Conservation (phyloP, 2,113 vertebrate species). For the Prietella phreatophila region DNA sequence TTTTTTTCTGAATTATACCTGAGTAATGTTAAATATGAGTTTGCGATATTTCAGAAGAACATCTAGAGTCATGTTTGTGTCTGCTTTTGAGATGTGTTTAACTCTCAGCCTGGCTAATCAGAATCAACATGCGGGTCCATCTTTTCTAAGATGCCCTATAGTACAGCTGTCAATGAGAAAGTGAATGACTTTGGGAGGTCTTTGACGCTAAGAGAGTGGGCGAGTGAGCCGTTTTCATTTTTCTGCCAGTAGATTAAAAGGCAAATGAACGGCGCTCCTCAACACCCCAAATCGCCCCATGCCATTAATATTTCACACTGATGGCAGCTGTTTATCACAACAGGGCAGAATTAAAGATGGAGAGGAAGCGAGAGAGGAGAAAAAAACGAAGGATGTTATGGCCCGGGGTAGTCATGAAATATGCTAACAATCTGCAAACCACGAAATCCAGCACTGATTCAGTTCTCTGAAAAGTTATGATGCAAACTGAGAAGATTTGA, state of each 20-base stretch:
- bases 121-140: conserved; percentile 60
- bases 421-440: conserved; percentile 36
- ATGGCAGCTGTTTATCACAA: conserved; percentile 79
- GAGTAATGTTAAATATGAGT: conserved; percentile 34
- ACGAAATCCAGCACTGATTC: conserved; percentile 24
- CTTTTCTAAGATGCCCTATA: conserved; percentile 60
- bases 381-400: conserved; percentile 50
- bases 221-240: conserved; percentile 68
- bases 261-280: conserved; percentile 78
- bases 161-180: conserved; percentile 74
- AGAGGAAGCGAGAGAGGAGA: conserved; percentile 42
- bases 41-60: conserved; percentile 38
- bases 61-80: conserved; percentile 47
- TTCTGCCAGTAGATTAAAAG: conserved; percentile 78
- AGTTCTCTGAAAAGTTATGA: conserved; percentile 31
- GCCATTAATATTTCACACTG: conserved; percentile 79
- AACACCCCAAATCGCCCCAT: conserved; percentile 77
- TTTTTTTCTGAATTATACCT: not conserved
- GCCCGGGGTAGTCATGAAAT: conserved; percentile 52
- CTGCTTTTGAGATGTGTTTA: conserved; percentile 60
- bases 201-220: conserved; percentile 70
- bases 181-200: conserved; percentile 75
- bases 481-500: conserved; percentile 9
- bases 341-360: conserved; percentile 69
- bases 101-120: conserved; percentile 68